Conservation (phyloP, 2,888 invertebrate genomes). For the Colletes collaris region DNA sequence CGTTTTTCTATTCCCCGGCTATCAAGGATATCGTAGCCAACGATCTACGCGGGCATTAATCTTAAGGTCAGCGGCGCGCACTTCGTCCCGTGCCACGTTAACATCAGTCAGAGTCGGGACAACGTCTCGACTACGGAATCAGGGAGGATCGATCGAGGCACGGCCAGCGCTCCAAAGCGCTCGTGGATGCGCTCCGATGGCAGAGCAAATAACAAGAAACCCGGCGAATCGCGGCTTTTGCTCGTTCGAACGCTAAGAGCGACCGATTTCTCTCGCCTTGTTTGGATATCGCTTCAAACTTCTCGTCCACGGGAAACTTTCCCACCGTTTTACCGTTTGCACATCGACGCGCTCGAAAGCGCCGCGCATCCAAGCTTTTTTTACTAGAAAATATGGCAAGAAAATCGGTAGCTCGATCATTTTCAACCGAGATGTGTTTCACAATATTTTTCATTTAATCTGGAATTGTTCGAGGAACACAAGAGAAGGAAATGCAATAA, state of each 20-base stretch:
- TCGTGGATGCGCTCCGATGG: constrained; percentile 36
- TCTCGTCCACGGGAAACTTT: constrained; percentile 39
- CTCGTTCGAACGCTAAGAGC: constrained; percentile 27
- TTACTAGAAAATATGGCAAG: too few species aligned
- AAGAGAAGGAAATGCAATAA: too few species aligned
- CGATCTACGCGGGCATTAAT: constrained; percentile 53
- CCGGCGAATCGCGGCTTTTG: constrained; percentile 47
- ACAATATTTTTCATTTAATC: too few species aligned
- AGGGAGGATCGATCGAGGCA: constrained; percentile 53
- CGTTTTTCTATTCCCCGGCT: constrained; percentile 45
- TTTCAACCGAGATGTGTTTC: too few species aligned
- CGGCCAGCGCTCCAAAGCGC: constrained; percentile 20
- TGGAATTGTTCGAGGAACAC: too few species aligned
- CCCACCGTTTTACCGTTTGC: background rate
- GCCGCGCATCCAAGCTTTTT: too few species aligned
- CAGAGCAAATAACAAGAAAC: constrained; percentile 54
- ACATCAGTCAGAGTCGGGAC: constrained; percentile 46
- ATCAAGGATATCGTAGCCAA: constrained; percentile 42
- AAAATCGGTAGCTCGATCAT: too few species aligned
- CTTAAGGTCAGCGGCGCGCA: constrained; percentile 37
- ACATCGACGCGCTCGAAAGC: background rate
- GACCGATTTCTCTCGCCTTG: constrained; percentile 37
- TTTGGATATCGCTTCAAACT: constrained; percentile 65
- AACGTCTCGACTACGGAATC: constrained; percentile 43
- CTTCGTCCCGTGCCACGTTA: constrained; percentile 52